Conservation (phyloP, 2,888 invertebrate species). For the Sabatieria punctata region DNA sequence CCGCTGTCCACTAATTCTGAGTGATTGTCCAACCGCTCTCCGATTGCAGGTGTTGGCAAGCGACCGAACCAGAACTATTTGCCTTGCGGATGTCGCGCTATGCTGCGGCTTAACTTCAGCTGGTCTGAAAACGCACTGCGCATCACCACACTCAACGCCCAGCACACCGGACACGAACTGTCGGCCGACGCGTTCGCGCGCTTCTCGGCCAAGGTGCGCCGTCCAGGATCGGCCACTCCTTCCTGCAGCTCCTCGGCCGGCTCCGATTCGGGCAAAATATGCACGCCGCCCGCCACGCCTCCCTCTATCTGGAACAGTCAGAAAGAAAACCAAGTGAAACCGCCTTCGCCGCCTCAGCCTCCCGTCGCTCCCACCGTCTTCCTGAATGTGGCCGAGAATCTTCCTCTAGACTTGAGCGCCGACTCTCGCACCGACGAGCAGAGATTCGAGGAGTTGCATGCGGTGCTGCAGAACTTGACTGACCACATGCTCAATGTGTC, state of each 20-base stretch:
- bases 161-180: conserved; percentile 13
- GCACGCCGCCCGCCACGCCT: neutral
- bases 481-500: neutral
- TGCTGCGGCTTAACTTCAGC: conserved; percentile 23
- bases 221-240: neutral
- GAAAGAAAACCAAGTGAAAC: neutral
- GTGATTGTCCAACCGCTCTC: too few species aligned
- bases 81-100: conserved; percentile 25
- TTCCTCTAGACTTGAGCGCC: conserved; percentile 1
- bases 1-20: too few species aligned
- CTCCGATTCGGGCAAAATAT: neutral
- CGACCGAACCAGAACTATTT: conserved; percentile 28
- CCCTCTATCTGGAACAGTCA: neutral
- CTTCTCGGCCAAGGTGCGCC: neutral
- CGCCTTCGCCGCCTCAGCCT: neutral
- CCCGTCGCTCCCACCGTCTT: neutral
- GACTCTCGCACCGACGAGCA: conserved; percentile 3
- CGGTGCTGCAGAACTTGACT: neutral
- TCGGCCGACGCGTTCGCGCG: neutral
- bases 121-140: conserved; percentile 16
- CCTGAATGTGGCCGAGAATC: neutral
- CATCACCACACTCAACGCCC: conserved; percentile 13
- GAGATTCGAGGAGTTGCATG: conserved; percentile 1
- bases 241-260: neutral
- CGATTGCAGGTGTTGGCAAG: conserved; percentile 20